Evolutionary conservation across 2,888 invertebrate genomes (phyloP).

Genomic region (Eumacrocentrus americanus): DNA sequence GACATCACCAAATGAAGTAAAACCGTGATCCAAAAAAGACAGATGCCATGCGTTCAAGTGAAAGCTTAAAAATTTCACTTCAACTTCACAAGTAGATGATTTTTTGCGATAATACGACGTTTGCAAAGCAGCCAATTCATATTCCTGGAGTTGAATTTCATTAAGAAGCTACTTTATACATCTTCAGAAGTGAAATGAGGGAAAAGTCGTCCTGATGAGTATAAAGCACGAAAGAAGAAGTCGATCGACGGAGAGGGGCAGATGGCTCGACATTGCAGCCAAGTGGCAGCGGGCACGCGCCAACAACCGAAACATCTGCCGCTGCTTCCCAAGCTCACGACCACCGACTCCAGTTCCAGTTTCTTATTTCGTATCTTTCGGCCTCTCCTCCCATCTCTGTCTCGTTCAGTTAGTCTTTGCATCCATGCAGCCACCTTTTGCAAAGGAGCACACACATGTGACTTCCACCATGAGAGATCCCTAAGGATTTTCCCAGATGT

Average conservation of each 20-base stretch:
- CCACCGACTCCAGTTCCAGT: conserved; percentile 47
- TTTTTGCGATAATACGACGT: no score
- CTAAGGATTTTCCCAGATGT: conserved; percentile 30
- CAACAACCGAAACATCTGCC: conserved; percentile 58
- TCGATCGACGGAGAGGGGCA: conserved; percentile 32
- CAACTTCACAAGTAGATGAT: no score
- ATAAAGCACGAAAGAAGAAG: background rate
- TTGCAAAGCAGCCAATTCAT: no score
- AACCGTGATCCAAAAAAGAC: no score
- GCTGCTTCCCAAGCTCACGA: conserved; percentile 44
- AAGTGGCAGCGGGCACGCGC: conserved; percentile 62
- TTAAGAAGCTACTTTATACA: no score
- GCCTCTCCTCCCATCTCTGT: conserved; percentile 18
- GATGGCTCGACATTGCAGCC: conserved; percentile 50
- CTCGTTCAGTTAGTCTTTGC: conserved; percentile 25
- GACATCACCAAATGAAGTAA: background rate
- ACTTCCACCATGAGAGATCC: background rate
- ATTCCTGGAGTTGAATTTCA: no score
- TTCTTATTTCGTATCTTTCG: conserved; percentile 49
- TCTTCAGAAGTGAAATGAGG: no score
- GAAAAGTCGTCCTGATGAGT: no score
- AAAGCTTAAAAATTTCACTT: no score
- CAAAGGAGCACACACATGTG: background rate
- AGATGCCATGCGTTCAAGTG: no score
- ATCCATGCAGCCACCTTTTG: conserved; percentile 20